phyloP scores from a whole-genome alignment of 2,113 vertebrate species.

The Osmerus eperlanus region DNA sequence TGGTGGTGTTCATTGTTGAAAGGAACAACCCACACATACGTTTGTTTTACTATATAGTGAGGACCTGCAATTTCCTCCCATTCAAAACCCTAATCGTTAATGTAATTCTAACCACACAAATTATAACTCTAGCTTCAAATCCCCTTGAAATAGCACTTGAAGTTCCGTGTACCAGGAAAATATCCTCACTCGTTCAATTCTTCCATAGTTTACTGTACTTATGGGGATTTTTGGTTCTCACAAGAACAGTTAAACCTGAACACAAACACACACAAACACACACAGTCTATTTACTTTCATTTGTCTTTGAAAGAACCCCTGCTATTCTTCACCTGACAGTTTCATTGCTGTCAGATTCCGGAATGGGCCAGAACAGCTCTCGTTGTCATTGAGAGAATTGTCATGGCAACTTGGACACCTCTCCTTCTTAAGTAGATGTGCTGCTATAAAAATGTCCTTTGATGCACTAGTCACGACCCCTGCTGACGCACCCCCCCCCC shows the following conservation, averaged over 20 bases:
- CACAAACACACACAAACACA: background rate
- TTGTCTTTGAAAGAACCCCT: background rate
- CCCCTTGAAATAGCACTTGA: no score
- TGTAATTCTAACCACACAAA: no score
- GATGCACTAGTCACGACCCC: background rate
- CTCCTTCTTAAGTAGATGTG: background rate
- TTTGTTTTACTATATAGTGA: no score
- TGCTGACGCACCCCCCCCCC: background rate
- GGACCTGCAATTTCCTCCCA: no score
- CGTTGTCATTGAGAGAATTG: background rate
- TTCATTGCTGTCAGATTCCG: background rate
- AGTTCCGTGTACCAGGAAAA: no score
- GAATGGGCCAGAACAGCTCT: background rate
- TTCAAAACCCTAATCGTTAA: no score
- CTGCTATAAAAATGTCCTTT: background rate
- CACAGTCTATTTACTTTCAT: no score
- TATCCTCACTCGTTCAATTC: no score
- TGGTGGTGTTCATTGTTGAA: no score
- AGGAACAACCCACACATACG: no score
- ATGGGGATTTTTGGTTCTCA: background rate
- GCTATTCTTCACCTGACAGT: background rate
- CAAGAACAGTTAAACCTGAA: background rate
- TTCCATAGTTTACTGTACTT: no score
- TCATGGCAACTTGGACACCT: constrained; percentile 2
- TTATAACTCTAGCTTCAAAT: no score